phyloP scores from a whole-genome alignment of 92 coral and sea anemone species.

The Epizoanthus stellaris region DNA sequence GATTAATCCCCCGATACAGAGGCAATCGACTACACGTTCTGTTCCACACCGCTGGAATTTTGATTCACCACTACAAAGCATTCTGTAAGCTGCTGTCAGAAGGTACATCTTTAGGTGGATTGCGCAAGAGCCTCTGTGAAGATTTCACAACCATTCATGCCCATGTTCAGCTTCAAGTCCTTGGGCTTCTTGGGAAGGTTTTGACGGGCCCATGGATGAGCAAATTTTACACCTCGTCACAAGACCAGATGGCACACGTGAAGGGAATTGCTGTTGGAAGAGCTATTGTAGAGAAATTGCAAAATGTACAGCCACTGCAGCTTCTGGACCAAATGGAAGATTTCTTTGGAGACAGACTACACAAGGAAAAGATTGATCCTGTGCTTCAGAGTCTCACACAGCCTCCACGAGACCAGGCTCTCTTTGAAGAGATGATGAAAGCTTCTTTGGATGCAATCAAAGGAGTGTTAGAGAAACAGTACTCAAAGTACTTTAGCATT shows the following conservation, averaged over 20 bases:
- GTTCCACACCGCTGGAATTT: constrained; percentile 11
- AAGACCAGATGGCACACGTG: not conserved
- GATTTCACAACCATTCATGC: constrained; percentile 1
- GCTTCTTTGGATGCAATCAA: not conserved
- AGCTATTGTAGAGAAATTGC: not conserved
- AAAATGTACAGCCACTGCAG: not conserved
- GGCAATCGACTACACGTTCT: constrained; percentile 19
- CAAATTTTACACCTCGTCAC: not conserved
- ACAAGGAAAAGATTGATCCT: not conserved
- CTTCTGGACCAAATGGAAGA: not conserved
- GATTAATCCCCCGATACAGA: not conserved
- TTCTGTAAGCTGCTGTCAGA: constrained; percentile 5
- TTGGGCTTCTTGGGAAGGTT: not conserved
- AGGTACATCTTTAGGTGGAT: constrained; percentile 15
- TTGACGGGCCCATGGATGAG: not conserved
- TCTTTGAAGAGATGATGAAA: not conserved
- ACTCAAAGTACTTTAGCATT: not conserved
- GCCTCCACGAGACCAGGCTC: constrained; percentile 7
- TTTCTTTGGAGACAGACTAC: not conserved
- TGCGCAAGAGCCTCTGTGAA: not conserved
- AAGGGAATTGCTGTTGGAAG: not conserved
- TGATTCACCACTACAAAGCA: not conserved
- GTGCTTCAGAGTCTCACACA: not conserved
- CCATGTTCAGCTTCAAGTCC: not conserved
- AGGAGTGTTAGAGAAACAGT: constrained; percentile 3